These are phyloP conservation scores for Morinoia aosen DNA, from an alignment of 2,888 invertebrate species.

Conservation along the genomic window DNA sequence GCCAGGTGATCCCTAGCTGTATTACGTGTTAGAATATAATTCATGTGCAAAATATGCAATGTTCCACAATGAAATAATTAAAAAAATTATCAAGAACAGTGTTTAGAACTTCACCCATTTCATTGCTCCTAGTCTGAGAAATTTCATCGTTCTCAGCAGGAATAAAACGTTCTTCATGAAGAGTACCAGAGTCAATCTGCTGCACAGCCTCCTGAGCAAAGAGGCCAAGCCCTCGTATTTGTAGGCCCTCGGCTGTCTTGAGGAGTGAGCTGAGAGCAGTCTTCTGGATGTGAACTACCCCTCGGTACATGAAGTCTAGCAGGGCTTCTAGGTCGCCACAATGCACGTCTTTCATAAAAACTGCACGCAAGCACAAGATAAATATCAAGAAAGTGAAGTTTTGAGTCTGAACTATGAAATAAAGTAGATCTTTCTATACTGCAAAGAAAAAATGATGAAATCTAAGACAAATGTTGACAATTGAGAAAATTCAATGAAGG, in stretches of 20 bases:
- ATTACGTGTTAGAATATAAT: neutral
- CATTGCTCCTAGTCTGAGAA: conserved; percentile 17
- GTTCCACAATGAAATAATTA: neutral
- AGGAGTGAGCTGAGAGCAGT: conserved; percentile 65
- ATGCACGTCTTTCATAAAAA: conserved; percentile 67
- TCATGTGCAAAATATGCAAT: neutral
- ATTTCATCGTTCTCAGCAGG: neutral
- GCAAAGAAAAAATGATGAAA: no score
- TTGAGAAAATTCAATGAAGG: no score
- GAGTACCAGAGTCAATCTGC: conserved; percentile 52
- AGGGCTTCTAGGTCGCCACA: conserved; percentile 67
- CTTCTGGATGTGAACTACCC: conserved; percentile 67
- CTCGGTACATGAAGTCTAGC: conserved; percentile 68
- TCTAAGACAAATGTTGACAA: no score
- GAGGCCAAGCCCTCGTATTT: conserved; percentile 64
- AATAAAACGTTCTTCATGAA: conserved; percentile 12
- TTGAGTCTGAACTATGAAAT: neutral
- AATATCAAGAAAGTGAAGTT: neutral
- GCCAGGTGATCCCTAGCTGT: no score
- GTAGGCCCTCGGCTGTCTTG: conserved; percentile 65
- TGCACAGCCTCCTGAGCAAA: conserved; percentile 64
- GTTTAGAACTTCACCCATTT: conserved; percentile 1
- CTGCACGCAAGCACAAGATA: conserved; percentile 34
- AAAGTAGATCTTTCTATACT: no score
- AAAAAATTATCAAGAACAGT: neutral